Evolutionary conservation across 2,888 invertebrate genomes (phyloP), one percentile per base, ranked within the genome.

Genomic region (Athalia circularis): DNA sequence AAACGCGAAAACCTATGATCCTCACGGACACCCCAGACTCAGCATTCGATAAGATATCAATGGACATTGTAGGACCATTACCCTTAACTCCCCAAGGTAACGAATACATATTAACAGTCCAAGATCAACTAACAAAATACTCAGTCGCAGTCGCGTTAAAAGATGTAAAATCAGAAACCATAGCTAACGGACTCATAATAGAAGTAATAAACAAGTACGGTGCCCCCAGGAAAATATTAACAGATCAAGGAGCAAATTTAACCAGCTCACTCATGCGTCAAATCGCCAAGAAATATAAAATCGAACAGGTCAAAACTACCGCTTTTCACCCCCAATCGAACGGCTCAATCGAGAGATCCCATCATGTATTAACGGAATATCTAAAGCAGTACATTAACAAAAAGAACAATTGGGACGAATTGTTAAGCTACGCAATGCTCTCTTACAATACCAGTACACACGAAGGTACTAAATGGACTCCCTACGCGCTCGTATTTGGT

Each of bases 321-420:
- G 81, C 82, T 1, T 83, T 82, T 62, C 80, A 79, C 8, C 81
- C 82, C 0, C 80, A 81, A 77, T 80, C 81, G 0, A 84, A 83
- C 45, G 81, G 82, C 0, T 82, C 81, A 0, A 15, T 83, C 3
- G 82, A 84, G 79, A 64, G 81, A 13, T 81, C 80, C 1, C 84
- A 82, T n/a, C 80, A 81, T 43, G 78, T 80, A 0, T 43, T 83
- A 1, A 59, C 50, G 0, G 80, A 84, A 72, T 83, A 82, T 68
- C 13, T 84, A 43, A 83, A 82, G 52, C 68, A 80, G 11, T 82
- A 77, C 11, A 61, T 64, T 0, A 13, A 45, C 0, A n/a, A 78
- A 6, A 13, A 80, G 0, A 59, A 68, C 9, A 77, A 80, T 8
- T 82, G 83, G 81, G 80, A 80, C n/a, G 70, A 79, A 45, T 81